phyloP scores from a whole-genome alignment of 2,113 vertebrate species.

The Mesocricetus auratus region DNA sequence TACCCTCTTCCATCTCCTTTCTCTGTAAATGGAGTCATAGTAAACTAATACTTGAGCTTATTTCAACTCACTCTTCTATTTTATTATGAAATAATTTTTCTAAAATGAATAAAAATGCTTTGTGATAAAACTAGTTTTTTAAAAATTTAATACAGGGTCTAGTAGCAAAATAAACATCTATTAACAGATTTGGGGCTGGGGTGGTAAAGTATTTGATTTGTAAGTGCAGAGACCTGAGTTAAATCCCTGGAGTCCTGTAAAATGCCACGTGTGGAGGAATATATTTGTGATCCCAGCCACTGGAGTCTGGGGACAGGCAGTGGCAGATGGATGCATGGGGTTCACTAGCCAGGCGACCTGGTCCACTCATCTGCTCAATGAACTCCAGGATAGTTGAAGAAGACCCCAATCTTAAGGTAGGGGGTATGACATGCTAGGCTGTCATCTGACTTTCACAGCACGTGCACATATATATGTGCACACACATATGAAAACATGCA shows the following conservation, averaged over 20 bases:
- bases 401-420: neutral
- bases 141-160: neutral
- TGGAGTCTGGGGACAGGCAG: neutral
- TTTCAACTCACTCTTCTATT: slow-evolving; percentile 14
- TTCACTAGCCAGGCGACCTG: neutral
- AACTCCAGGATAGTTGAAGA: neutral
- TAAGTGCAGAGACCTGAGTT: neutral
- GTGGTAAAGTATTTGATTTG: neutral
- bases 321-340: neutral
- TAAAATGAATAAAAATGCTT: slow-evolving; percentile 42
- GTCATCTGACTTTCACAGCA: neutral
- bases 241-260: neutral
- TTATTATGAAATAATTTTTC: neutral
- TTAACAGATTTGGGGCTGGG: neutral
- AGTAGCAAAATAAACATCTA: slow-evolving; percentile 1
- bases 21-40: neutral
- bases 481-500: neutral
- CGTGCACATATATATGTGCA: neutral
- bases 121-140: slow-evolving; percentile 4
- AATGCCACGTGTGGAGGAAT: neutral
- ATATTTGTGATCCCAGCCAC: neutral
- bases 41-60: neutral
- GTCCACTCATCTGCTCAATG: neutral
- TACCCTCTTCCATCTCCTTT: neutral
- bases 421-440: neutral